Evolutionary conservation across 2,888 invertebrate genomes (phyloP).

Genomic region (Ophion ellenae): DNA sequence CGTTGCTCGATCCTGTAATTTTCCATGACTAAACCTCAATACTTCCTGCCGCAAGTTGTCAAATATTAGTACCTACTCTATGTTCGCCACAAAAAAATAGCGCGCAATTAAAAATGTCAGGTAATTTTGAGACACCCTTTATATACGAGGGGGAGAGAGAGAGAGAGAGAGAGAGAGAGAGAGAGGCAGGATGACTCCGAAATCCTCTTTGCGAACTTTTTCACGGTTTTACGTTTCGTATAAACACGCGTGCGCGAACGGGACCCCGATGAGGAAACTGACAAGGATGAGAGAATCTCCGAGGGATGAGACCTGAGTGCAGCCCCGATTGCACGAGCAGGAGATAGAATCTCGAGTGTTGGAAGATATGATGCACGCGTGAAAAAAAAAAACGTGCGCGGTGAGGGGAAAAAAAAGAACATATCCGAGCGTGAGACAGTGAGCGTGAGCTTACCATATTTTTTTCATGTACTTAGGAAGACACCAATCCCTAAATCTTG

Average conservation of each 20-base stretch:
- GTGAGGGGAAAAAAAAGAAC: conserved; percentile 33
- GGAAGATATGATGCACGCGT: conserved; percentile 39
- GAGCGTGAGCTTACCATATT: conserved; percentile 75
- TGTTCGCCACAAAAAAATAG: too few relatives aligned
- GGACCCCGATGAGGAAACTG: conserved; percentile 40
- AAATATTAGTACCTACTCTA: too few relatives aligned
- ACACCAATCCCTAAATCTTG: conserved; percentile 82
- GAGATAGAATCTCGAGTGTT: conserved; percentile 23
- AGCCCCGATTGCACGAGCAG: conserved; percentile 24
- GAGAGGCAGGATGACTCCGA: conserved; percentile 70
- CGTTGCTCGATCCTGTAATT: too few relatives aligned
- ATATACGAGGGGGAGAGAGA: too few relatives aligned
- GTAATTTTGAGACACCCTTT: too few relatives aligned
- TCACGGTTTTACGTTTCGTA: conserved; percentile 83
- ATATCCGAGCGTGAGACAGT: conserved; percentile 45
- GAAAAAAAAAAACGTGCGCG: conserved; percentile 45
- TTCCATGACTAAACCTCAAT: too few relatives aligned
- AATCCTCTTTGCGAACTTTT: conserved; percentile 83
- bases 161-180: conserved; percentile 2
- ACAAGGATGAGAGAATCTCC: conserved; percentile 18
- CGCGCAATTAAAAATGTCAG: too few relatives aligned
- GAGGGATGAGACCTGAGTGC: conserved; percentile 35
- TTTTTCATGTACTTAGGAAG: conserved; percentile 70
- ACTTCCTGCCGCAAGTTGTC: too few relatives aligned
- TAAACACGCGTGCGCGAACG: conserved; percentile 74